Base-by-base conservation (phyloP, 2,888 invertebrate species). In the Arge pagana region DNA sequence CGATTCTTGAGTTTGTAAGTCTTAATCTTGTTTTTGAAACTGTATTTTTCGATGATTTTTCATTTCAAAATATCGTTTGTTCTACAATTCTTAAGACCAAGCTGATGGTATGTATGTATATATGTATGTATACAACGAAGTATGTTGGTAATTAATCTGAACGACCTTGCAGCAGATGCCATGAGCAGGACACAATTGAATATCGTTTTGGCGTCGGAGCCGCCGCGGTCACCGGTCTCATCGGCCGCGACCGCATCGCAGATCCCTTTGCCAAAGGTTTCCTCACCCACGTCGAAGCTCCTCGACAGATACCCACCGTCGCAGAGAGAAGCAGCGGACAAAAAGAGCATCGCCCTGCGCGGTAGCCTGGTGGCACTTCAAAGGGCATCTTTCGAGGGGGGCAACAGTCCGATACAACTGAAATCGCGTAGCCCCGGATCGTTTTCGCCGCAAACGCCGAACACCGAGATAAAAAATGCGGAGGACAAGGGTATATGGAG, bases 341-440 rank as follows among this genome's bases (percentile, higher is more conserved):
- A 45, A n/a, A 33, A 23, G 21, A 23, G 15, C 10, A 45, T n/a
- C n/a, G n/a, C n/a, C n/a, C n/a, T n/a, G n/a, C 66, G 67, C 37
- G 59, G 66, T 24, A 62, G 65, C 31, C 70, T 72, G 4, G 76
- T 75, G 2, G 74, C 76, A 5, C 75, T 75, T 26, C 74, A 74
- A 57, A 64, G 64, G 53, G 74, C 74, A 5, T 71, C 71, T 11
- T 76, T 74, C 54, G 74, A 76, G 50, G 68, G 62, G 52, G 60
- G 72, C 37, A 73, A 74, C 48, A 67, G 68, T 33, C 43, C 51
- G 51, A 18, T 23, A 35, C 13, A 42, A 30, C 31, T 19, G 15
- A 45, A 33, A 13, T 28, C 52, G 5, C 26, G 28, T 30, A 13
- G 50, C 36, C 31, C 16, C 31, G 19, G 50, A 24, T 16, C 59